These are phyloP conservation scores for Acanthosoma haemorrhoidale DNA, from an alignment of 2,888 invertebrate genomes.

Conservation along the genomic window DNA sequence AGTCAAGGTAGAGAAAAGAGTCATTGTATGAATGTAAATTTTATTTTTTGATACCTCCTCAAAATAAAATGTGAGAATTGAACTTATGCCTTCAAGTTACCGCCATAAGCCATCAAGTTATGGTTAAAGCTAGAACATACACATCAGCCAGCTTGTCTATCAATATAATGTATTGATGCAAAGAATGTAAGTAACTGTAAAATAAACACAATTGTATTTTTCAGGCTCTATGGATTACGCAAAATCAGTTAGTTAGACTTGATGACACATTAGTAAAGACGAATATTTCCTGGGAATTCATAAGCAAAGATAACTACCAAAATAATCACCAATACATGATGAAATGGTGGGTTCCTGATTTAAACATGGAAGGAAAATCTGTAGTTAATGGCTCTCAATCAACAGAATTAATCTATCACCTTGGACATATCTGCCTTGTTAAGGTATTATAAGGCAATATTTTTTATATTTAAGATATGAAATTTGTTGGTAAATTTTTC, in stretches of 20 bases:
- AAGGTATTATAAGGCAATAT: background rate
- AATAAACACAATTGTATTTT: too few relatives aligned
- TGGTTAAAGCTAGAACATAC: too few relatives aligned
- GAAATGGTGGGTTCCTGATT: conserved; percentile 24
- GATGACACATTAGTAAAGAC: conserved; percentile 11
- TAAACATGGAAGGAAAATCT: conserved; percentile 21
- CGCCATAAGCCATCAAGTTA: too few relatives aligned
- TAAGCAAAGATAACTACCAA: background rate
- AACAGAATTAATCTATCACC: background rate
- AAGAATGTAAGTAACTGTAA: too few relatives aligned
- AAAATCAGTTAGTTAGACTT: background rate
- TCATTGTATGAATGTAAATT: too few relatives aligned
- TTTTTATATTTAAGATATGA: background rate
- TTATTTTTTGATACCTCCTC: too few relatives aligned
- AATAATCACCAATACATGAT: background rate
- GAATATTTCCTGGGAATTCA: background rate
- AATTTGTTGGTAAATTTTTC: background rate
- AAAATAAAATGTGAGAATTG: too few relatives aligned
- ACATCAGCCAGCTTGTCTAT: too few relatives aligned
- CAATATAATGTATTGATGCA: too few relatives aligned
- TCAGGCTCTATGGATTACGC: conserved; percentile 14
- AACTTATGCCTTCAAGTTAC: too few relatives aligned
- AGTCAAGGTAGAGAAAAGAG: too few relatives aligned
- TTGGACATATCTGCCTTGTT: background rate
- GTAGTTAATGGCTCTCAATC: background rate